Percentiles rank a stretch among this genome's conserved stretches.
Conservation (phyloP, 2,113 vertebrate genomes). For the Corythornis madagascariensis region DNA sequence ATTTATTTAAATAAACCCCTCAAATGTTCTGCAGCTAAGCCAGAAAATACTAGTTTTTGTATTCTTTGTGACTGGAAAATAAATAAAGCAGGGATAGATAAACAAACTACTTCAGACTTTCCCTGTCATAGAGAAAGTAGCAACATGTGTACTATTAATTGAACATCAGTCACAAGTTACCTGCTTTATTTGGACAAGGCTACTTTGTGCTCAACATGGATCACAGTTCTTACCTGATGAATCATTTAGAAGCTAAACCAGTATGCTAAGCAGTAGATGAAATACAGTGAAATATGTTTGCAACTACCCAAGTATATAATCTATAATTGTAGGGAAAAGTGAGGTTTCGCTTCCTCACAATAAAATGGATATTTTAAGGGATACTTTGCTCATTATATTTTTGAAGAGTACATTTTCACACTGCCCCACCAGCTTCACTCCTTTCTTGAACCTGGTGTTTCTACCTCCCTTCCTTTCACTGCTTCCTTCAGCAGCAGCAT, state of each 20-base stretch:
- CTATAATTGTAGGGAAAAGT: not conserved
- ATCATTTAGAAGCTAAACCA: not conserved
- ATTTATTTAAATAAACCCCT: not conserved
- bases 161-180: not conserved
- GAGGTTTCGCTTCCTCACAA: not conserved
- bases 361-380: not conserved
- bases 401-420: not conserved
- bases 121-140: not conserved
- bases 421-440: not conserved
- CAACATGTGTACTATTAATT: not conserved
- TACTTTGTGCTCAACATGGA: not conserved
- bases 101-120: not conserved
- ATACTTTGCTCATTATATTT: not conserved
- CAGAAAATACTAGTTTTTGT: not conserved
- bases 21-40: not conserved
- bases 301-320: not conserved
- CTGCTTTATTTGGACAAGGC: not conserved
- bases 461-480: not conserved
- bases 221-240: not conserved
- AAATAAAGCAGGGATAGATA: conserved; percentile 1
- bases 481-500: not conserved
- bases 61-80: not conserved
- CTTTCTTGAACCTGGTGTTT: not conserved
- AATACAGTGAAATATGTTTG: not conserved
- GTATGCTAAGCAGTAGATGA: not conserved